These are phyloP conservation scores for Ctenicera cuprea DNA, from an alignment of 2,888 invertebrate species.

Conservation along the genomic window DNA sequence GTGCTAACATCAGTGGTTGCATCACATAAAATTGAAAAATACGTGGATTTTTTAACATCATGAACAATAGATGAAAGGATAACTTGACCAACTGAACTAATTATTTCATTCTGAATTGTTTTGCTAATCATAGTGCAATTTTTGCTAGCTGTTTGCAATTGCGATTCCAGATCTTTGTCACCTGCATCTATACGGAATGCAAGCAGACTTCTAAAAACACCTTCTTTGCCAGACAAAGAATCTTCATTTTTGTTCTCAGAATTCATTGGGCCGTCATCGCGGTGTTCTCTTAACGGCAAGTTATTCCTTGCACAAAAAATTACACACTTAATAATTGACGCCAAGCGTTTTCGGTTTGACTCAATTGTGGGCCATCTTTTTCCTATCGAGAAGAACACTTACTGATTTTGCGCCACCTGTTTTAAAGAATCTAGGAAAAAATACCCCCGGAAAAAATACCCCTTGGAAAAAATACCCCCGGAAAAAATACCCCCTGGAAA, in stretches of 20 bases:
- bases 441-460: too few species aligned
- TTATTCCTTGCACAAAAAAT: constrained; percentile 24
- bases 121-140: constrained; percentile 22
- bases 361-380: background rate
- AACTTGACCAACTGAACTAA: background rate
- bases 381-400: background rate
- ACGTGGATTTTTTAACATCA: constrained; percentile 15
- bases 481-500: too few species aligned
- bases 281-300: constrained; percentile 14
- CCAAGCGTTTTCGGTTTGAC: constrained; percentile 3
- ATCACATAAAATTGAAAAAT: constrained; percentile 21
- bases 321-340: constrained; percentile 11
- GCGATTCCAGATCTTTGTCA: background rate
- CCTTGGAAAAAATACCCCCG: too few species aligned
- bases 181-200: constrained; percentile 15
- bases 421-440: too few species aligned
- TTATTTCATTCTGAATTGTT: constrained; percentile 24
- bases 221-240: background rate
- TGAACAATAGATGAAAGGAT: background rate
- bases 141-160: background rate
- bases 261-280: constrained; percentile 8
- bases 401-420: background rate
- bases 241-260: background rate
- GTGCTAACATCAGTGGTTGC: constrained; percentile 13
- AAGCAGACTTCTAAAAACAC: background rate